Percentiles rank a stretch among this genome's conserved stretches.
Evolutionary conservation across 2,888 invertebrate species (phyloP).

Genomic region (Leptinotarsa tumamoca): DNA sequence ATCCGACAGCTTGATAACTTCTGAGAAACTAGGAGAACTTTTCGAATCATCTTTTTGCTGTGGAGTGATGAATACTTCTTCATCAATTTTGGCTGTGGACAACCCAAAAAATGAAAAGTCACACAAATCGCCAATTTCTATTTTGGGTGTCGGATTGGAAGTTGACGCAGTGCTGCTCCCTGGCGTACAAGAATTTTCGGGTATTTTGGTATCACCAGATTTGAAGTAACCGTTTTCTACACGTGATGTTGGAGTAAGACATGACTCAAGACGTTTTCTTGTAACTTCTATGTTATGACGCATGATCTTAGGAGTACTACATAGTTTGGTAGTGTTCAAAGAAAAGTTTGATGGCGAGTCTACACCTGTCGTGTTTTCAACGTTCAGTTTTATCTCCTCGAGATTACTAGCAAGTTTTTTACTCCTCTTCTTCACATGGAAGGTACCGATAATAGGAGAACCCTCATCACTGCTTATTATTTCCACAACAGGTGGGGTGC

Average conservation of each 20-base stretch:
- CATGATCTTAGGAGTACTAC: slow-evolving; percentile 20
- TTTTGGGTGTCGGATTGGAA: background rate
- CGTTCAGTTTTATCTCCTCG: background rate
- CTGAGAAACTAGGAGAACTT: background rate
- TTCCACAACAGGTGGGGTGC: slow-evolving; percentile 6
- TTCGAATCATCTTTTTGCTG: slow-evolving; percentile 10
- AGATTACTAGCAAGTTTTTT: background rate
- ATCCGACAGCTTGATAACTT: slow-evolving; percentile 22
- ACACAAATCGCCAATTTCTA: slow-evolving; percentile 41
- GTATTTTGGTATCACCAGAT: background rate
- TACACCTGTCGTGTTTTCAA: background rate
- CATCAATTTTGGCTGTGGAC: background rate
- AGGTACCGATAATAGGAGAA: slow-evolving; percentile 44
- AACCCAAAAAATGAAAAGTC: slow-evolving; percentile 42
- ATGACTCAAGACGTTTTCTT: slow-evolving; percentile 13
- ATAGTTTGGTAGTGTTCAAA: slow-evolving; percentile 25
- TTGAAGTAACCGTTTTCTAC: background rate
- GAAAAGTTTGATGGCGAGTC: slow-evolving; percentile 29
- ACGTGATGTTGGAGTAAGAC: background rate
- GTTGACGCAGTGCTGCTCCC: background rate
- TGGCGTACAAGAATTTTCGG: background rate
- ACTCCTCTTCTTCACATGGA: slow-evolving; percentile 26
- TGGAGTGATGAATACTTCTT: background rate
- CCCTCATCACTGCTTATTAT: slow-evolving; percentile 28
- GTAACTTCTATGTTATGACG: background rate